These are phyloP conservation scores for Aphaenogaster ashmeadi DNA, from an alignment of 1,140 invertebrate species.

Conservation along the genomic window DNA sequence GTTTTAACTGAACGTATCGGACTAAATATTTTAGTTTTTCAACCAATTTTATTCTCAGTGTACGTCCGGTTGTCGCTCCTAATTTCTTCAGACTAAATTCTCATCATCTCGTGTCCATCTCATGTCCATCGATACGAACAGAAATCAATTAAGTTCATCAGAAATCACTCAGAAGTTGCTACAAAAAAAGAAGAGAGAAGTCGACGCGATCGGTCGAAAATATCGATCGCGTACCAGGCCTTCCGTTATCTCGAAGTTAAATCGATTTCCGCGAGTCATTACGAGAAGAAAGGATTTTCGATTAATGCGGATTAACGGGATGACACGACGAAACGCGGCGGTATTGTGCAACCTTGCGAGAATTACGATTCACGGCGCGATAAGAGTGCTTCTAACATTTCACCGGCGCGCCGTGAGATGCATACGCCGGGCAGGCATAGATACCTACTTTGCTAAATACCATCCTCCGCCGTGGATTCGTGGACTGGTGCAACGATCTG, in stretches of 20 bases:
- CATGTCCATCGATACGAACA: not conserved
- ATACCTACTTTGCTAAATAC: conserved; percentile 54
- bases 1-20: no score
- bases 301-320: conserved; percentile 32
- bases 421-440: conserved; percentile 36
- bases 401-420: conserved; percentile 19
- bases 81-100: not conserved
- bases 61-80: not conserved
- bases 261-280: not conserved
- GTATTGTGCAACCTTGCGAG: conserved; percentile 40
- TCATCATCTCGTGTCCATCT: no score
- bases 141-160: conserved; percentile 2
- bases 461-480: conserved; percentile 6
- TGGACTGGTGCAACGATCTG: not conserved
- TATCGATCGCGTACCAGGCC: not conserved
- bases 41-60: no score
- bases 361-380: conserved; percentile 47
- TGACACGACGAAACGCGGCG: conserved; percentile 6
- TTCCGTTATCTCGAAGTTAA: conserved; percentile 1
- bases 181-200: not conserved
- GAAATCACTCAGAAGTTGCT: not conserved
- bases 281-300: conserved; percentile 19
- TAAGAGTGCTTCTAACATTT: conserved; percentile 19
- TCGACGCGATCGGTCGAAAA: not conserved
- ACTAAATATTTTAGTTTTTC: no score